Conservation (phyloP, 2,888 invertebrate species). For the Caenorhabditis wallacei region DNA sequence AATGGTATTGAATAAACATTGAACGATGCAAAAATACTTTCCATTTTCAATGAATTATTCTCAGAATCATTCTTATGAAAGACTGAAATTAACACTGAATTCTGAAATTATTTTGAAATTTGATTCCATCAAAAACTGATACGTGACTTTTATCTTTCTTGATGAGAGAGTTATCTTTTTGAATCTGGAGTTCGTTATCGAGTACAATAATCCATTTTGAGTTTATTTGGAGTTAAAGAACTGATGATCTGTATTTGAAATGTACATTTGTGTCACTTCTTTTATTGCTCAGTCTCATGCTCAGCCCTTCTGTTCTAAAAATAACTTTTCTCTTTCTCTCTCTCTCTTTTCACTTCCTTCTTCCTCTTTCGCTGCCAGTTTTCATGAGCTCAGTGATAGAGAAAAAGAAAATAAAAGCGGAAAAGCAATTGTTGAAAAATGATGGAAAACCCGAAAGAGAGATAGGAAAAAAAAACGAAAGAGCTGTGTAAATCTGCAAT, state of each 20-base stretch:
- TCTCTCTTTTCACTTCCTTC: constrained; percentile 24
- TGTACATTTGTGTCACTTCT: neutral
- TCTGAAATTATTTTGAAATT: too few relatives aligned
- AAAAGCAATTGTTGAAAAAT: constrained; percentile 60
- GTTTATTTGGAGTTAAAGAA: too few relatives aligned
- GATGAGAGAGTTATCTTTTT: too few relatives aligned
- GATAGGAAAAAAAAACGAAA: neutral
- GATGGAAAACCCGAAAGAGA: constrained; percentile 29
- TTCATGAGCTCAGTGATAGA: constrained; percentile 50
- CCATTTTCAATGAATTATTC: neutral
- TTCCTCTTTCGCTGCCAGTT: constrained; percentile 36
- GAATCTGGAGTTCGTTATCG: too few relatives aligned
- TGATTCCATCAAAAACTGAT: too few relatives aligned
- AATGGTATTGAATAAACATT: constrained; percentile 31
- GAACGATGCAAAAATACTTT: neutral
- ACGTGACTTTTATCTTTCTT: too few relatives aligned
- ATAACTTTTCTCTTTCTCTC: constrained; percentile 8
- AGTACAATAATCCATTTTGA: too few relatives aligned
- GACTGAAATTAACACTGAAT: too few relatives aligned
- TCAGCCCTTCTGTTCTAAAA: constrained; percentile 29
- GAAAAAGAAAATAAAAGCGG: constrained; percentile 16
- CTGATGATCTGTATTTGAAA: too few relatives aligned
- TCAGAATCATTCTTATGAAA: neutral
- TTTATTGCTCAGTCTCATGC: constrained; percentile 1
- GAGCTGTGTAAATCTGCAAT: constrained; percentile 55